Base-by-base conservation (phyloP, 2,888 invertebrate genomes). In the Neocrepidodera transversa region DNA sequence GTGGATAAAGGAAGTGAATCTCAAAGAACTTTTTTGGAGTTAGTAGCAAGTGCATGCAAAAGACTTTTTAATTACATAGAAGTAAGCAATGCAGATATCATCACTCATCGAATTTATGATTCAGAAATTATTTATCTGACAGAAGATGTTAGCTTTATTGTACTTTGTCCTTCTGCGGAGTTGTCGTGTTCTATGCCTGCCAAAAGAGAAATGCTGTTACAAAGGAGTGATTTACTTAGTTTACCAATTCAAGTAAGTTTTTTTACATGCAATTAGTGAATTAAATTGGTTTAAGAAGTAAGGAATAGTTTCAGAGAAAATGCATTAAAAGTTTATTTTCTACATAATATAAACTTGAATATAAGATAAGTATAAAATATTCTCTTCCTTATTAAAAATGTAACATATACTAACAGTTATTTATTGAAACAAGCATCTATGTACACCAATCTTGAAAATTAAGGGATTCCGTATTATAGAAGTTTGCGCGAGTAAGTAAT, bases 81-180 rank as follows among this genome's bases (percentile, higher is more conserved):
- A 71, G 89, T 92, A 62, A 85, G 83, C 38, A 74, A 83, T 10
- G 88, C 91, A 48, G 88, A 90, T 68, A 88, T 89, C 5, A 76
- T 85, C 23, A 81, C 84, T 61, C 92, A 93, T 81, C 85, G 97
- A 71, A 82, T 98, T 55, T 98, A 95, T 79, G 95, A 96, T 75
- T 85, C 91, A 4, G 97, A 98, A 82, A 92, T 98, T 32, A 88
- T 98, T 64, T 97, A 98, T 79, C 84, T 97, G 20, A 93, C 92
- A 71, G 85, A 85, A 53, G 93, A 96, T 67, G 94, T 98, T 38
- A 93, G 95, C 52, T 91, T 98, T 72, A 84, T 99, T 2, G 88
- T 98, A 73, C 85, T 97, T 47, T 91, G 97, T 69, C 97, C 97
- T 0, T 92, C 95, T 0, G 90, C 91, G 0, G 97, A 97, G 74